These are phyloP conservation scores for Toxotes chatareus DNA, from an alignment of 2,113 vertebrate genomes.

Conservation along the genomic window DNA sequence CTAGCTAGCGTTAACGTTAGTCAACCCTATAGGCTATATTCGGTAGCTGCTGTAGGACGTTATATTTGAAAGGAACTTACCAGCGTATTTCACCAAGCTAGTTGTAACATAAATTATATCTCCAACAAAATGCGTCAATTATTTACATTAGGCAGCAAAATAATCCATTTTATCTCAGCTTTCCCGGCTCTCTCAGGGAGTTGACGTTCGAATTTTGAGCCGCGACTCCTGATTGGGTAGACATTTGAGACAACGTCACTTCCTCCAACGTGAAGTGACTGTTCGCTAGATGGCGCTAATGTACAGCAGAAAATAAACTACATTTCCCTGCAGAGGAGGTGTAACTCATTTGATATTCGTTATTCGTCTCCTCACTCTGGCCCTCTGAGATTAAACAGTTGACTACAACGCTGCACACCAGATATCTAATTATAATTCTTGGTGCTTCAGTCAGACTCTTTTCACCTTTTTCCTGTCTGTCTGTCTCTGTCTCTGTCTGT, in stretches of 20 bases:
- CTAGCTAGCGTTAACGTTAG: neutral
- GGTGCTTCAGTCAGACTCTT: constrained; percentile 23
- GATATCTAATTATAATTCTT: constrained; percentile 46
- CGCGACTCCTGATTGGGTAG: constrained; percentile 73
- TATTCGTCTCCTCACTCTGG: constrained; percentile 16
- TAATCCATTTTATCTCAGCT: neutral
- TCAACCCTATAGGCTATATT: neutral
- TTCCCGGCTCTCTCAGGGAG: neutral
- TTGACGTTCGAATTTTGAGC: constrained; percentile 77
- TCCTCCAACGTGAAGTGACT: neutral
- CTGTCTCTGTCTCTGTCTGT: too few relatives aligned
- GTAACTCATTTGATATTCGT: constrained; percentile 26
- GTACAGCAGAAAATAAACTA: neutral
- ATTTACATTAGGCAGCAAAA: neutral
- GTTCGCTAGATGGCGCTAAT: constrained; percentile 54
- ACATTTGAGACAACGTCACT: constrained; percentile 51
- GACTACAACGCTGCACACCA: constrained; percentile 7
- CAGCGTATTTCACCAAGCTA: neutral
- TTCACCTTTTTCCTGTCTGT: constrained; percentile 16
- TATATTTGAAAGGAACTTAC: constrained; percentile 18
- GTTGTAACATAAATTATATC: neutral
- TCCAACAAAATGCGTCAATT: neutral
- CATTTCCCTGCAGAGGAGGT: neutral
- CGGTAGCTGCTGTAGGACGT: neutral
- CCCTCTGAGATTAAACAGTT: constrained; percentile 18